Evolutionary conservation across 2,113 vertebrate species (phyloP), one percentile per base, ranked within the genome.

Genomic region (Isurus oxyrinchus): DNA sequence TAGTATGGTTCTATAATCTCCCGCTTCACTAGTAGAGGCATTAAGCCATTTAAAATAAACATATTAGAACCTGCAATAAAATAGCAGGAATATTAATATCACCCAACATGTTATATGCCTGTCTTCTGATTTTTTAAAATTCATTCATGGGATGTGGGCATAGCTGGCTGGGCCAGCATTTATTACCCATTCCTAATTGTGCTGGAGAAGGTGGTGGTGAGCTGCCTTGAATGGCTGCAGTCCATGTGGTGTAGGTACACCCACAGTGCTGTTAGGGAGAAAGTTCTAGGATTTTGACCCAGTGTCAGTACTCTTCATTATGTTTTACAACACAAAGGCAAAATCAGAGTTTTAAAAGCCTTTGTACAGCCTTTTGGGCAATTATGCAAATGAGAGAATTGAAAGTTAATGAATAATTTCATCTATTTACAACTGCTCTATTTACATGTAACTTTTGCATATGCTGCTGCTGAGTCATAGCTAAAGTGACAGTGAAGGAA

Each of bases 391-490:
- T 96, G 97, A 97, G 96, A 96, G 96, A 97, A 97, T 97, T 98
- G 97, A 97, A 98, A 97, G 97, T 97, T 98, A 98, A 98, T 97
- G 97, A 97, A 97, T 97, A 97, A 16, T 97, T 96, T 96, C 97
- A 97, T 97, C 97, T 96, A 97, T 97, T 97, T 97, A 97, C 97
- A 98, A 63, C 96, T 96, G 96, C 96, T 97, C 96, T 97, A 97
- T 97, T 97, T 97, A 97, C 97, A 97, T 97, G 97, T 97, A 97
- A 97, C 97, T 97, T 97, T 97, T 97, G 97, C 97, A 96, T 97
- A 97, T 97, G 97, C 96, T 96, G 96, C 96, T 97, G 96, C 96
- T 97, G 97, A 97, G 96, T 96, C 79, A 35, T 23, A 55, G 63
- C 76, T 76, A 72, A 72, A 76, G 67, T 49, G 44, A 49, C 44